These are phyloP conservation scores for Garrulus glandarius DNA, from an alignment of 2,797 vertebrate genomes.

Conservation along the genomic window DNA sequence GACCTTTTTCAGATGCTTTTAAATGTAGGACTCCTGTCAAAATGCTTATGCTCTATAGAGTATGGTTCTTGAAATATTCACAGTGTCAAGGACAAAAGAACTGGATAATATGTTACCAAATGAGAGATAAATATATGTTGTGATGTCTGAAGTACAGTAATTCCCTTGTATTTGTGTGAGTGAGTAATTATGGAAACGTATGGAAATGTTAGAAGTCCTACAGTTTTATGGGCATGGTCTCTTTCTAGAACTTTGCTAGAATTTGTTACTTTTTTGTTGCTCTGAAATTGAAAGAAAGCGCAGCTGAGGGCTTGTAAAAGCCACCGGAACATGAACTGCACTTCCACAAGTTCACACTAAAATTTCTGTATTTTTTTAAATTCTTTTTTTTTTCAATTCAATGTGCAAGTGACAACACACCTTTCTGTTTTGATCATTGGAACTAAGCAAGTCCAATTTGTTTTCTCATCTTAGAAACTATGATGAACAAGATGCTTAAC, in stretches of 20 bases:
- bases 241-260: neutral
- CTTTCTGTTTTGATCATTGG: neutral
- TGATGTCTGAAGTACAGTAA: neutral
- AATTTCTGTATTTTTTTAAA: neutral
- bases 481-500: constrained; percentile 39
- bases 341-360: neutral
- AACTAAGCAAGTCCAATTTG: neutral
- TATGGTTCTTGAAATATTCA: neutral
- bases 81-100: neutral
- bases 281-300: neutral
- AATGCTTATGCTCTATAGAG: neutral
- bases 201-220: neutral
- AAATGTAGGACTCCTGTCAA: neutral
- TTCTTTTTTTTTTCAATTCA: neutral
- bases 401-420: neutral
- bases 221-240: neutral
- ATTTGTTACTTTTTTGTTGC: neutral
- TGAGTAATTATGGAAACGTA: neutral
- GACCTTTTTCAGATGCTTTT: neutral
- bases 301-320: neutral
- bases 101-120: neutral
- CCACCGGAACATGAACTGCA: neutral
- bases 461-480: constrained; percentile 34
- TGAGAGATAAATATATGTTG: neutral
- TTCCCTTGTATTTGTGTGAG: neutral